Base-by-base conservation (phyloP, 1,140 invertebrate genomes). In the Heliothis subflexa region DNA sequence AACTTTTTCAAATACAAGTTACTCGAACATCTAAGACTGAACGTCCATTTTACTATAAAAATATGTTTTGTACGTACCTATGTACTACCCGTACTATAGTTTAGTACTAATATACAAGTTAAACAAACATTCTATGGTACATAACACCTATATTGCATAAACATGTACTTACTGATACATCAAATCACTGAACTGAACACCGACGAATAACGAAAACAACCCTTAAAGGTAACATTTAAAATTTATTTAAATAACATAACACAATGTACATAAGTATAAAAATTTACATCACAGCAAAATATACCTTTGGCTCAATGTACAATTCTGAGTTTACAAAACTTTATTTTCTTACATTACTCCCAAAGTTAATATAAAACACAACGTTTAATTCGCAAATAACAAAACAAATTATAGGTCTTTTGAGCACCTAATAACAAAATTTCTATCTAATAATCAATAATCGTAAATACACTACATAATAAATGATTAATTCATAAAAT, bases 111-210 rank as follows among this genome's bases (percentile, higher is more conserved):
- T 16, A 33, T 74, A 73, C 61, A 54, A 47, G 50, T 74, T 47
- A 21, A 74, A 66, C 52, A 78, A 70, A 71, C 54, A 28, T 70
- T 52, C 45, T 70, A 70, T 68, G 10, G 52, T 76, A 76, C 40
- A 73, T 68, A 73, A 73, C 61, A 74, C 45, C 78, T 79, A 79
- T 61, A 25, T 70, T 70, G 47, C 66, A 49, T 52, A 70, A 70
- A 70, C 47, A 70, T 70, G 50, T 52, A 52, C 47, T 52, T 70
- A 52, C 1, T 2, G n/a, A 11, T 70, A 70, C 47, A 70, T 25
- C 12, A 16, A 49, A 70, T 70, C 66, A 70, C 45, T 12, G 28
- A 54, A 71, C 25, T 18, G 25, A 79, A 79, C 59, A 45, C n/a
- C 62, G 16, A 68, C 40, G 47, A 80, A 75, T 62, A 79, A 75